Evolutionary conservation across 2,888 invertebrate genomes (phyloP).

Genomic region (Disparrhopalites patrizii): DNA sequence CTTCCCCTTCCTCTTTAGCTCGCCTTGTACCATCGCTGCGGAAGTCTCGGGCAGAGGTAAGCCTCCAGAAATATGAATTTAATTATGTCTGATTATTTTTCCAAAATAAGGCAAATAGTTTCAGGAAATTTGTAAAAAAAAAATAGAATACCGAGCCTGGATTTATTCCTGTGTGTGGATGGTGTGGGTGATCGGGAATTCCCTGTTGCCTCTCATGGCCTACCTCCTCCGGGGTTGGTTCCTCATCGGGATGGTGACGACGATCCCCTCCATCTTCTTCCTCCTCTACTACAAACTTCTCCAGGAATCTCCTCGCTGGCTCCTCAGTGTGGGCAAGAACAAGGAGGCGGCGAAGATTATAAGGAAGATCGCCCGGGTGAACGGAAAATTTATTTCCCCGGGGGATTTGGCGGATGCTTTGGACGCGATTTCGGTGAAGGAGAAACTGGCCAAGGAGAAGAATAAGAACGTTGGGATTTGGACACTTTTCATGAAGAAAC

Average conservation of each 20-base stretch:
- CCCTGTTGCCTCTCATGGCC: slow-evolving; percentile 30
- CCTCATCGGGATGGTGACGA: slow-evolving; percentile 35
- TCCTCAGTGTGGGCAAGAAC: slow-evolving; percentile 37
- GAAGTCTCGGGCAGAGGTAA: slow-evolving; percentile 21
- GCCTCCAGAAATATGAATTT: not conserved
- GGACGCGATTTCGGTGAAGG: not conserved
- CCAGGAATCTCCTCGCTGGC: slow-evolving; percentile 45
- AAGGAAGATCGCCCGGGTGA: slow-evolving; percentile 31
- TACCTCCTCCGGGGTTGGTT: slow-evolving; percentile 41
- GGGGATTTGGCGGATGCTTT: slow-evolving; percentile 8
- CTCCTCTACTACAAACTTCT: slow-evolving; percentile 32
- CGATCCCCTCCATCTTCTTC: slow-evolving; percentile 35
- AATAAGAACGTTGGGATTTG: slow-evolving; percentile 8
- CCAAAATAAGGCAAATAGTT: not conserved
- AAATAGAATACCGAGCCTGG: slow-evolving; percentile 34
- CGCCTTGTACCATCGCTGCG: slow-evolving; percentile 5
- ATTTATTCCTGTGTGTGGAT: slow-evolving; percentile 37
- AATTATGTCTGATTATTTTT: not conserved
- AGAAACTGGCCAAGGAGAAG: not conserved
- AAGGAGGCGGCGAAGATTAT: slow-evolving; percentile 39
- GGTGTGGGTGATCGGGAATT: slow-evolving; percentile 37
- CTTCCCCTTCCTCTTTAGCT: not conserved
- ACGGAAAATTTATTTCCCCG: slow-evolving; percentile 3
- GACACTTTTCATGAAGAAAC: slow-evolving; percentile 16
- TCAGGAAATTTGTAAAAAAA: not conserved